Base-by-base conservation (phyloP, 2,888 invertebrate genomes). In the Hirtodrosophila confusa region DNA sequence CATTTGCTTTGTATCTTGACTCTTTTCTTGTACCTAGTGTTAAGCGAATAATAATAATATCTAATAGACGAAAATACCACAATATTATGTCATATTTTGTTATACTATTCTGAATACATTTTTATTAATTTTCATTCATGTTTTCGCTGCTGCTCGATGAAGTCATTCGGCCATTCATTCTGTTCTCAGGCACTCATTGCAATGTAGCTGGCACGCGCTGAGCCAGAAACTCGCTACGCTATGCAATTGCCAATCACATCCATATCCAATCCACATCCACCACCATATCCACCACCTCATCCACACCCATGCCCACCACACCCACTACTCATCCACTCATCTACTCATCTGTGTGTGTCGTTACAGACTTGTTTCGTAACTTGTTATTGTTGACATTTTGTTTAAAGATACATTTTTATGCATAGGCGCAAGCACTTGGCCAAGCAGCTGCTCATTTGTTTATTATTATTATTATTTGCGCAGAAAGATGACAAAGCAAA, bases 1-100 rank as follows among this genome's bases (percentile, higher is more conserved):
- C 61, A 83, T 83, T 86, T 86, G 85, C 85, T 86, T 86, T 86
- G 87, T 83, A 74, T 87, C 82, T 80, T 83, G 57, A 80, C 56
- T 50, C 68, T 63, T 66, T 49, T 60, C 43, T 61, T 39, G 54
- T 68, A 50, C 35, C 49, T 74, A 80, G 80, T 67, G 49, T 77
- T 84, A 31, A 84, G 62, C 45, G 61, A 70, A 9, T 9, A 9
- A 31, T 40, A 39, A 31, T 37, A 17, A 45, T 35, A 48, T 27
- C 31, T 27, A 37, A 55, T 69, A 64, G 60, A 51, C 6, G 45
- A 44, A 31, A 44, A 31, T 33, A 29, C 48, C 64, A 43, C 58
- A 45, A 51, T 17, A 17, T 17, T 17, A 17, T 17, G 17, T 17
- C 17, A 17, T 17, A 17, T 17, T 17, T 17, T 17, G 17, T 17